Evolutionary conservation across 1,140 invertebrate genomes (phyloP).

Genomic region (Leptinotarsa defecta): DNA sequence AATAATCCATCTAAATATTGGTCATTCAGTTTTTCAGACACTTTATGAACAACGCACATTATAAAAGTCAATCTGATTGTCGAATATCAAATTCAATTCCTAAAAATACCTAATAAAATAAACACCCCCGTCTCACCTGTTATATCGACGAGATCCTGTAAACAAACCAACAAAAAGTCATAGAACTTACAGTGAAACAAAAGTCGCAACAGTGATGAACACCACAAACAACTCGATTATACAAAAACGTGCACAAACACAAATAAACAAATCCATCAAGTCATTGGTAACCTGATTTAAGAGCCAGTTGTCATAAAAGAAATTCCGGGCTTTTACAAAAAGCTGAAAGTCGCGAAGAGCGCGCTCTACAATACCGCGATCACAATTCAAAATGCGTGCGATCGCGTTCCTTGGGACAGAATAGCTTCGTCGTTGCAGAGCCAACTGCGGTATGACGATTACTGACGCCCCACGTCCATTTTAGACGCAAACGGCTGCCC

Average conservation of each 20-base stretch:
- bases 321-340: neutral
- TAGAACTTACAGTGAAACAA: too few species aligned
- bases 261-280: neutral
- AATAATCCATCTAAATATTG: too few species aligned
- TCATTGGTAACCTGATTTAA: neutral
- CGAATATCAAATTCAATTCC: too few species aligned
- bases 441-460: neutral
- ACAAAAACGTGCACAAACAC: neutral
- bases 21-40: too few species aligned
- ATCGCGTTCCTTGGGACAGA: neutral
- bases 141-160: too few species aligned
- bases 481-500: neutral
- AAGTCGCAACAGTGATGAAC: too few species aligned
- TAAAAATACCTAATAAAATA: too few species aligned
- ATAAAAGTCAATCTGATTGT: too few species aligned
- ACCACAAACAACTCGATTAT: too few species aligned
- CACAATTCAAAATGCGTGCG: neutral
- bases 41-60: too few species aligned
- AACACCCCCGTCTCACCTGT: too few species aligned
- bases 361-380: neutral
- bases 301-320: neutral
- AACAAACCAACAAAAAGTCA: too few species aligned
- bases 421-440: neutral
- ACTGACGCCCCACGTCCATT: neutral
- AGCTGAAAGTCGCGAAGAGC: neutral